Evolutionary conservation across 2,797 vertebrate genomes (phyloP).

Genomic region (Sebastes cheni): DNA sequence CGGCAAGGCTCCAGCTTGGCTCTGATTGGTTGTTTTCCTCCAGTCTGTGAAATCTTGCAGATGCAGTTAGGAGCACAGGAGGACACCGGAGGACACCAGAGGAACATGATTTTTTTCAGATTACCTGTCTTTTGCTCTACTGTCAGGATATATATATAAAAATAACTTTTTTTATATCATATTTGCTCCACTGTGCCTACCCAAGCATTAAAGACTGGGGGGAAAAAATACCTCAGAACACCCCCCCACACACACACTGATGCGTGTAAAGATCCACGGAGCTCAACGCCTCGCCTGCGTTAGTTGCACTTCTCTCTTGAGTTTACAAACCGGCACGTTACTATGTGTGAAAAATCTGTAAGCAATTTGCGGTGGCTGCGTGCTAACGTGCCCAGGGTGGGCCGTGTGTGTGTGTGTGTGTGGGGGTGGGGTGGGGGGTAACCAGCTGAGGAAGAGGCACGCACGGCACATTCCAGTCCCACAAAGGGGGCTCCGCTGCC

Average conservation of each 20-base stretch:
- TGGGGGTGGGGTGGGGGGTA: neutral
- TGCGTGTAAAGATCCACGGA: conserved; percentile 60
- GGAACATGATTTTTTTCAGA: too few relatives aligned
- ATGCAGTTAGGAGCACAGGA: too few relatives aligned
- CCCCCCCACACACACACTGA: conserved; percentile 20
- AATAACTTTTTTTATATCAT: too few relatives aligned
- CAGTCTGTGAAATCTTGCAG: too few relatives aligned
- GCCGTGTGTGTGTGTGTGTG: conserved; percentile 14
- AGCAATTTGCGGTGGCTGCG: conserved; percentile 83
- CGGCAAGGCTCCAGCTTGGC: too few relatives aligned
- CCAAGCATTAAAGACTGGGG: neutral
- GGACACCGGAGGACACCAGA: too few relatives aligned
- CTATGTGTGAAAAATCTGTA: conserved; percentile 87
- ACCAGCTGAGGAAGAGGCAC: conserved; percentile 62
- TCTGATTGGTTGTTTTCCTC: too few relatives aligned
- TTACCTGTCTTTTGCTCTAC: too few relatives aligned
- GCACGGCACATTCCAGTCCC: conserved; percentile 71
- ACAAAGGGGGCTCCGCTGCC: conserved; percentile 54
- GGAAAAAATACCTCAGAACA: neutral
- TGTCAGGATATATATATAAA: too few relatives aligned
- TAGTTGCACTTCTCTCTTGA: conserved; percentile 76
- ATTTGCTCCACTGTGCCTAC: too few relatives aligned
- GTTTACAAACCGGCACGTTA: conserved; percentile 83
- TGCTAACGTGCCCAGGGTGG: conserved; percentile 70
- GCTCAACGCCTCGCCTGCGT: conserved; percentile 32